phyloP scores from a whole-genome alignment of 2,113 vertebrate genomes.

The Prietella phreatophila region DNA sequence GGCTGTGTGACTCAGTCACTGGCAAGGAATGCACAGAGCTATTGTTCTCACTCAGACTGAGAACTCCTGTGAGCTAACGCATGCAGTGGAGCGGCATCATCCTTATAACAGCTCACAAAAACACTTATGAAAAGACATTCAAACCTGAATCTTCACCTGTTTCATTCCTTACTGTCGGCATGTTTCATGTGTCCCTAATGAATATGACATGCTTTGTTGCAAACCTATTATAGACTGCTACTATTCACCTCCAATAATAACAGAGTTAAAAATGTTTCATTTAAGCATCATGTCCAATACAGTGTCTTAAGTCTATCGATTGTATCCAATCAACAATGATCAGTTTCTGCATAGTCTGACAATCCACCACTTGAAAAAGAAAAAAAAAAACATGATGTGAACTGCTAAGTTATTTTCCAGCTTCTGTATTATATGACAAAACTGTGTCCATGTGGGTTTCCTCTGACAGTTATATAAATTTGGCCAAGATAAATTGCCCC shows the following conservation, averaged over 20 bases:
- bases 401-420: neutral
- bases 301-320: neutral
- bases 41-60: conserved; percentile 5
- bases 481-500: neutral
- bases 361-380: neutral
- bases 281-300: neutral
- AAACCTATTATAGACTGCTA: neutral
- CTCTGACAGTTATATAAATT: neutral
- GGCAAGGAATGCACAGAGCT: conserved; percentile 27
- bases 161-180: neutral
- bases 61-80: neutral
- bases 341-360: neutral
- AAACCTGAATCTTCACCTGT: neutral
- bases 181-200: neutral
- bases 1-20: conserved; percentile 31
- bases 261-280: neutral
- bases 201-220: neutral
- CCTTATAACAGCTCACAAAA: conserved; percentile 3
- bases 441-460: neutral
- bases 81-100: neutral
- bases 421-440: neutral
- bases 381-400: too few relatives aligned
- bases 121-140: neutral
- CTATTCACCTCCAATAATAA: neutral
- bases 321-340: neutral